A percentile compares a stretch with the other conserved stretches of the same genome.
These are phyloP conservation scores for Symphodus melops DNA, from an alignment of 2,113 vertebrate species.

Conservation along the genomic window DNA sequence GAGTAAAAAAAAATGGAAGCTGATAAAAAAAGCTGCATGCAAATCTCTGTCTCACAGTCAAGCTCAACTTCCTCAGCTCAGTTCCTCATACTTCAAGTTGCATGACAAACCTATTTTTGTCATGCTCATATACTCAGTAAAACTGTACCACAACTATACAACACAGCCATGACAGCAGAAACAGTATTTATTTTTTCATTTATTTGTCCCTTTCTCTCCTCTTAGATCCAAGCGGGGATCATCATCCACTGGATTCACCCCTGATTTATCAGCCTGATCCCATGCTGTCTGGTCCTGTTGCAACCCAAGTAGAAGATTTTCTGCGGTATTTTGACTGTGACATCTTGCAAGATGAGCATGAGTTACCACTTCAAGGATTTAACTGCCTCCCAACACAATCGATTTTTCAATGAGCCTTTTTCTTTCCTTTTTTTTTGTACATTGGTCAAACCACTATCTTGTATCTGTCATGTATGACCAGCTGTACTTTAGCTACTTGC, in stretches of 20 bases:
- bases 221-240: slow-evolving; percentile 42
- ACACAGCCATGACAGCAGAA: not conserved
- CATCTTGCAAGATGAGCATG: slow-evolving; percentile 20
- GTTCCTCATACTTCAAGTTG: not conserved
- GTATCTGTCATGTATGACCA: not conserved
- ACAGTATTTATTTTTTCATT: not conserved
- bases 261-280: slow-evolving; percentile 52
- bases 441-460: not conserved
- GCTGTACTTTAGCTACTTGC: not conserved
- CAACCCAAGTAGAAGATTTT: slow-evolving; percentile 6
- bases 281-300: slow-evolving; percentile 47
- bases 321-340: slow-evolving; percentile 16
- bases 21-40: too few species aligned
- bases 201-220: slow-evolving; percentile 4
- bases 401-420: slow-evolving; percentile 36
- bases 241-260: not conserved
- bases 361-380: slow-evolving; percentile 21
- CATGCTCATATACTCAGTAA: slow-evolving; percentile 17
- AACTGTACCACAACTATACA: not conserved
- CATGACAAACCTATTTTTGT: not conserved
- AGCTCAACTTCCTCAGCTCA: not conserved
- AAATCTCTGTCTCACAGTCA: not conserved
- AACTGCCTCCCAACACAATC: slow-evolving; percentile 17
- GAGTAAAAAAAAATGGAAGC: too few species aligned
- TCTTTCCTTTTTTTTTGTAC: not conserved